phyloP scores from a whole-genome alignment of 1,140 invertebrate species.

The Zaprionus kolodkinae region DNA sequence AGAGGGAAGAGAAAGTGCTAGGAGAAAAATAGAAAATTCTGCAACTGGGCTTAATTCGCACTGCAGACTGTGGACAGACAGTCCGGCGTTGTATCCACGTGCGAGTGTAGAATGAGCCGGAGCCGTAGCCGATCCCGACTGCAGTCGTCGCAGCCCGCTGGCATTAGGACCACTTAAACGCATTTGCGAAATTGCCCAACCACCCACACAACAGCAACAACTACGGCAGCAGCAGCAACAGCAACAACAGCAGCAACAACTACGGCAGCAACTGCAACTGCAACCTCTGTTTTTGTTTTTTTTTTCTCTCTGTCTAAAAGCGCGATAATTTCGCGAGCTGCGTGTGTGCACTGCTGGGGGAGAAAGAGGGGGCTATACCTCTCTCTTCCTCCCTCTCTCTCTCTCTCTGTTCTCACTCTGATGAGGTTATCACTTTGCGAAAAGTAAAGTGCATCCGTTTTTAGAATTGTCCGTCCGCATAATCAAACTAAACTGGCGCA shows the following conservation, averaged over 20 bases:
- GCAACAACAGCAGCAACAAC: constrained; percentile 35
- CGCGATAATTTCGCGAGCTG: constrained; percentile 58
- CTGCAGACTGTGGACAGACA: constrained; percentile 13
- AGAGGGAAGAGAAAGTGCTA: background rate
- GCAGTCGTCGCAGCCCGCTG: constrained; percentile 63
- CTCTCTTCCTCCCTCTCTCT: background rate
- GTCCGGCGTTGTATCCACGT: constrained; percentile 63
- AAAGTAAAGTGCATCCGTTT: constrained; percentile 79
- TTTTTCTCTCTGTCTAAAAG: constrained; percentile 44
- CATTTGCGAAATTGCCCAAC: constrained; percentile 77
- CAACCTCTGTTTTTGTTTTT: constrained; percentile 14
- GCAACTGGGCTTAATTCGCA: constrained; percentile 50
- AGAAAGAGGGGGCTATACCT: background rate
- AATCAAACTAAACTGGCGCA: constrained; percentile 81
- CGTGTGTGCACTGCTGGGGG: background rate
- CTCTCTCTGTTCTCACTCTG: constrained; percentile 26
- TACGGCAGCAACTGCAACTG: constrained; percentile 14
- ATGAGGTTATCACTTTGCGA: constrained; percentile 79
- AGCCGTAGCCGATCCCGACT: constrained; percentile 25
- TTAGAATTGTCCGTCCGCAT: constrained; percentile 65
- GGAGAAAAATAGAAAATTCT: constrained; percentile 6
- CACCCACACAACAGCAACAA: constrained; percentile 67
- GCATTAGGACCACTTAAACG: constrained; percentile 80
- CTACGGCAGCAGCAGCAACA: constrained; percentile 22
- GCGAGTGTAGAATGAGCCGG: constrained; percentile 27